Percentiles rank a stretch among this genome's conserved stretches.
Evolutionary conservation across 2,797 vertebrate species (phyloP).

Genomic region (Pseudomugil tenellus): DNA sequence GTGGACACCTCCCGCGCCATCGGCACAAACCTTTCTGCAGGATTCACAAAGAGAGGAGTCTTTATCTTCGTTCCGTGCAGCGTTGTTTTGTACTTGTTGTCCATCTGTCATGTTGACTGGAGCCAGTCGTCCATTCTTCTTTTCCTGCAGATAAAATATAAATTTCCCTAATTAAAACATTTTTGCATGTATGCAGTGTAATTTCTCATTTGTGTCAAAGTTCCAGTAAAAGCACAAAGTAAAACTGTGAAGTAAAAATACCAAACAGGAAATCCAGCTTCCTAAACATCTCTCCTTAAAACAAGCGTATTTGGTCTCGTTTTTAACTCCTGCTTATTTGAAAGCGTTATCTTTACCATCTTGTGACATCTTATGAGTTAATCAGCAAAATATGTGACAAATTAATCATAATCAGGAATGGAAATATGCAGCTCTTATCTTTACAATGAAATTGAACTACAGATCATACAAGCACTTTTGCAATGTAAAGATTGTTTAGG

Average conservation of each 20-base stretch:
- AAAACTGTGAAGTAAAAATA: not conserved
- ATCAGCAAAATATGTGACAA: not conserved
- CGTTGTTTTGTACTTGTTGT: slow-evolving; percentile 16
- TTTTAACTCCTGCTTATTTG: not conserved
- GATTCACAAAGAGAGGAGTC: slow-evolving; percentile 12
- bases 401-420: not conserved
- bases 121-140: slow-evolving; percentile 26
- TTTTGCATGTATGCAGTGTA: not conserved
- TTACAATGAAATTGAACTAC: not conserved
- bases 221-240: too few relatives aligned
- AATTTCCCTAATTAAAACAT: not conserved
- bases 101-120: slow-evolving; percentile 8
- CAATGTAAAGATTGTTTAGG: not conserved
- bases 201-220: not conserved
- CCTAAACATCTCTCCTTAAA: not conserved
- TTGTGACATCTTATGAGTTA: not conserved
- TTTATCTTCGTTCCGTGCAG: slow-evolving; percentile 7
- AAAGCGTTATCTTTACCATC: not conserved
- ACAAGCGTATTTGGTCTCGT: not conserved
- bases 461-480: not conserved
- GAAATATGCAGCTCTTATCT: not conserved
- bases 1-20: slow-evolving; percentile 6
- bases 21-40: slow-evolving; percentile 4
- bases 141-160: slow-evolving; percentile 67
- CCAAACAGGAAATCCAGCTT: not conserved